Conservation (phyloP, 2,797 vertebrate species). For the Ctenopoma kingsleyae region DNA sequence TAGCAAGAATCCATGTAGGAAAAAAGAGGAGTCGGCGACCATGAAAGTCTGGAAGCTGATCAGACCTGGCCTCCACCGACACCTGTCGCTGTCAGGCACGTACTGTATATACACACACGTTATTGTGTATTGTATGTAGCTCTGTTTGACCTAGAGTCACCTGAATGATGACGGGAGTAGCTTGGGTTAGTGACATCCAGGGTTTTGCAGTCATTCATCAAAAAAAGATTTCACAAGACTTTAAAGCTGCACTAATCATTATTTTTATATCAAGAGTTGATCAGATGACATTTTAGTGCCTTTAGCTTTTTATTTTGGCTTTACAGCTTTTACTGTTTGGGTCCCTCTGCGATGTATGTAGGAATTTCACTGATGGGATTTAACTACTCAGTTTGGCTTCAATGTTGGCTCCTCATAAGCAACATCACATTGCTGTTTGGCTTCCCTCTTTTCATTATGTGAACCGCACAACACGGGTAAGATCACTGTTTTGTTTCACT, state of each 20-base stretch:
- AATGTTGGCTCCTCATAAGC: neutral
- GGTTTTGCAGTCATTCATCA: neutral
- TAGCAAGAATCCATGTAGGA: slow-evolving; percentile 25
- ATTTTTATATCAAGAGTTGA: neutral
- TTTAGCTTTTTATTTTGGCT: neutral
- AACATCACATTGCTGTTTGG: neutral
- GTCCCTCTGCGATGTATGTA: neutral
- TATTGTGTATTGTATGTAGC: neutral
- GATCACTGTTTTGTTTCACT: neutral
- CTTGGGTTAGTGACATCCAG: neutral
- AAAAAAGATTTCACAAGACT: neutral
- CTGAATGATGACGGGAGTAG: neutral
- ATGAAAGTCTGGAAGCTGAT: slow-evolving; percentile 77
- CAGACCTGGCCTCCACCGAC: slow-evolving; percentile 59
- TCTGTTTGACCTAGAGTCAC: neutral
- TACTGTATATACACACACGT: slow-evolving; percentile 1
- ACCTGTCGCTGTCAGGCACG: slow-evolving; percentile 70
- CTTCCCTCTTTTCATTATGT: neutral
- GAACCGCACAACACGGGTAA: neutral
- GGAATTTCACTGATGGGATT: neutral
- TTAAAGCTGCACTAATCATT: neutral
- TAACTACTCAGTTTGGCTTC: rapidly evolving
- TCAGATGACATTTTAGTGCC: neutral
- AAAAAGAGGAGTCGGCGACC: slow-evolving; percentile 53
- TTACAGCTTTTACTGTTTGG: neutral